Percentiles rank a stretch among this genome's conserved stretches.
Evolutionary conservation across 2,888 invertebrate genomes (phyloP).

Genomic region (Allygus modestus): DNA sequence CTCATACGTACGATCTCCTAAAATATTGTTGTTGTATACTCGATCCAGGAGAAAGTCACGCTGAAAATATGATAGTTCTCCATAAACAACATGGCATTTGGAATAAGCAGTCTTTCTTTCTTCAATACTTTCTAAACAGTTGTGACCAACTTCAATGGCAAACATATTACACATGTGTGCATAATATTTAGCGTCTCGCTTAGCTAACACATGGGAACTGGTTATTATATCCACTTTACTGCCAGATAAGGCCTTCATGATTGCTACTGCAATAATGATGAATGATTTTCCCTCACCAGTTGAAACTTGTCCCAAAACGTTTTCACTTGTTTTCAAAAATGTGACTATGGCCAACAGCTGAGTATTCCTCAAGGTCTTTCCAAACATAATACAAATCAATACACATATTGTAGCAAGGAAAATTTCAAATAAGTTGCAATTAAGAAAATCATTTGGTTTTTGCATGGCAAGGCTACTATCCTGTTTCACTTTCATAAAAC

Average conservation of each 20-base stretch:
- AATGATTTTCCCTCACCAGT: conserved; percentile 74
- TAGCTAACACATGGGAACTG: conserved; percentile 72
- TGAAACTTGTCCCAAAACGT: conserved; percentile 72
- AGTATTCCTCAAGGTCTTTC: conserved; percentile 64
- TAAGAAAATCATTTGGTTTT: neutral
- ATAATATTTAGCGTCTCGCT: conserved; percentile 70
- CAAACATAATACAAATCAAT: neutral
- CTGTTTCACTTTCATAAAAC: neutral
- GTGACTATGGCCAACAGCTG: conserved; percentile 70
- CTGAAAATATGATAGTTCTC: conserved; percentile 72
- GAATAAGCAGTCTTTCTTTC: conserved; percentile 70
- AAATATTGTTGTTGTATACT: conserved; percentile 72
- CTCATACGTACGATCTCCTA: conserved; percentile 70
- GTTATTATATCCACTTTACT: conserved; percentile 72
- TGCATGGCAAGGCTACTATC: neutral
- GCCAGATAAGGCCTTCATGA: conserved; percentile 71
- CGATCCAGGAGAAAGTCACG: conserved; percentile 72
- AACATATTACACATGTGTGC: conserved; percentile 70
- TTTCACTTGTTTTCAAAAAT: conserved; percentile 66
- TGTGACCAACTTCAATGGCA: conserved; percentile 71
- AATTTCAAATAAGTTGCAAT: neutral
- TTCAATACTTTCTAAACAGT: conserved; percentile 68
- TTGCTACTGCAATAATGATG: conserved; percentile 72
- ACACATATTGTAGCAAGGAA: neutral
- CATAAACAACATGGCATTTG: conserved; percentile 71